Base-by-base conservation (phyloP, 2,797 vertebrate species). In the Aselliscus stoliczkanus region DNA sequence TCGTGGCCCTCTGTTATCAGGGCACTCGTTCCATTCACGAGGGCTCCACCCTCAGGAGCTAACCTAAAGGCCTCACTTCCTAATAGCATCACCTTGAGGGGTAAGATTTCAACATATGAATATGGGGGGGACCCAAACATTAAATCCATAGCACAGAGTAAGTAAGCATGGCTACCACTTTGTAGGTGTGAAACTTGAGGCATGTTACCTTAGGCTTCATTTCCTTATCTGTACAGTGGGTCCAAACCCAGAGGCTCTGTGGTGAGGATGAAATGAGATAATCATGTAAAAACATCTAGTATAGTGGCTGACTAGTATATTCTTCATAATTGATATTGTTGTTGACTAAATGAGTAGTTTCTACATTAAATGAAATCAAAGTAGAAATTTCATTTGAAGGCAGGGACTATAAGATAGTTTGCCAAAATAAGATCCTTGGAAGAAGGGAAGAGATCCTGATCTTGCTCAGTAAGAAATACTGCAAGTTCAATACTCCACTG, bases 351-450 rank as follows among this genome's bases (percentile, higher is more conserved):
- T 58, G 39, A 70, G 44, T 79, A 58, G 18, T 67, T 84, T 87
- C 69, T 86, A 58, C 47, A 62, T 31, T n/a, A 93, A 42, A 73
- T 80, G 37, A 92, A 67, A 80, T 64, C 23, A 80, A 90, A 84
- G 91, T 56, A 64, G 69, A 72, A 80, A 65, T 93, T 69, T 95
- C 27, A 88, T 69, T 73, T 44, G 60, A 79, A 88, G 81, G 11
- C 21, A 80, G 17, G 47, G 20, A 90, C 75, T 87, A 4, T 97
- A 76, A 85, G 58, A 39, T 64, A 86, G 52, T 89, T 91, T 94
- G 73, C 70, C 62, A 93, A 88, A 88, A 83, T 65, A 80, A 92
- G 60, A 77, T 39, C 29, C 56, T 92, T 65, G 21, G 31, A 47
- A 60, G 62, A 52, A 42, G 67, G 21, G 31, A 70, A 73, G 58